Evolutionary conservation across 2,888 invertebrate species (phyloP), one percentile per base, ranked within the genome.

Genomic region (Nomada flava): DNA sequence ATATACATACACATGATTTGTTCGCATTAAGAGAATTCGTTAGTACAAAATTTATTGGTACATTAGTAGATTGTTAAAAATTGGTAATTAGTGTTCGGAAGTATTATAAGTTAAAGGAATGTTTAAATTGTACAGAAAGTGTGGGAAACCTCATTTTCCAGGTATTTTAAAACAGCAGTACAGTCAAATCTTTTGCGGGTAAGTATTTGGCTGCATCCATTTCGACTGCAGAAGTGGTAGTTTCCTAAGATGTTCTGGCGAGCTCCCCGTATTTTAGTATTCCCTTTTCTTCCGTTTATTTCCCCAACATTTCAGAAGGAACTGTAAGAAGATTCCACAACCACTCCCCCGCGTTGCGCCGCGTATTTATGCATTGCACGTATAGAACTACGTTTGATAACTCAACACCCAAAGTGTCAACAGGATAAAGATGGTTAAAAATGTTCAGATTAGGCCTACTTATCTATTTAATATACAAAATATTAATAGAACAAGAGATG

Each of bases 201-300:
- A 67, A 74, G 59, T 59, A 68, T 59, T 74, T 74, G 29, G 44
- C 26, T 29, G 53, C 53, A 23, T 23, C 42, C 3, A 59, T 59
- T 50, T 50, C 23, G 3, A 42, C 13, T 23, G 74, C 20, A 47
- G 57, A 50, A 59, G 57, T 67, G 15, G 15, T 50, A 75, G 15
- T 60, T 9, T 2, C 29, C 18, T 18, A 52, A 59, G 36, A 67
- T 59, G n/a, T 15, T 50, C 52, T 2, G 42, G 13, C n/a, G 50
- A 50, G 52, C 42, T 59, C 13, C 20, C 11, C 23, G 23, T 13
- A 60, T 62, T 69, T 62, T 29, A 23, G 7, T 44, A 69, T 75
- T 69, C 26, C 11, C 47, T n/a, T 44, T 42, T 2, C 13, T 20
- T 42, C 36, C 42, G 18, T 20, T 42, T 2, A 29, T n/a, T 29